Percentiles rank a stretch among this genome's conserved stretches.
Conservation (phyloP, 2,113 vertebrate genomes). For the Heliornis fulica region DNA sequence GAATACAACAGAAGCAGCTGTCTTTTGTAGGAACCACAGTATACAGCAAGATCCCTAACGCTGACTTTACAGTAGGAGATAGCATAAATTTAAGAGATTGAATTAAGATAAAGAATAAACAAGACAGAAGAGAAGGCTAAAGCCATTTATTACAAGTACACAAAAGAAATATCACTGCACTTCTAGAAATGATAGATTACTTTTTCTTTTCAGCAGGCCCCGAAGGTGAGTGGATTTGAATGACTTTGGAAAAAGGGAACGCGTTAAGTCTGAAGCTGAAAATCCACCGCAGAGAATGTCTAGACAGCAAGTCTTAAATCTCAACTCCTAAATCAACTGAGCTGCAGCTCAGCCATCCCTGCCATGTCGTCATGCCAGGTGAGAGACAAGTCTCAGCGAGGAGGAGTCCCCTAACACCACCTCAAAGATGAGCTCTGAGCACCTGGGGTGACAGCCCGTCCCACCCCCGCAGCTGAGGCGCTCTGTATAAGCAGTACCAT, state of each 20-base stretch:
- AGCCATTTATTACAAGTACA: background rate
- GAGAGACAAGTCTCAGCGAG: background rate
- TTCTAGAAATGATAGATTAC: background rate
- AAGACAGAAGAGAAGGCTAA: constrained; percentile 1
- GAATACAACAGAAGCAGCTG: background rate
- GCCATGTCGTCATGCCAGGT: background rate
- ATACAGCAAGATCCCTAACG: background rate
- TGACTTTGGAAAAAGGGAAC: background rate
- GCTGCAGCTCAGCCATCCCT: constrained; percentile 12
- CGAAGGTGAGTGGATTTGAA: background rate
- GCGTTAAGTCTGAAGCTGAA: constrained; percentile 4
- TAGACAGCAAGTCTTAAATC: constrained; percentile 24
- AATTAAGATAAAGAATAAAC: constrained; percentile 10
- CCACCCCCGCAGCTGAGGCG: background rate
- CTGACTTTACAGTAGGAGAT: background rate
- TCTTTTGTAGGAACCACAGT: background rate
- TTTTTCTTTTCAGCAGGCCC: background rate
- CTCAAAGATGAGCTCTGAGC: background rate
- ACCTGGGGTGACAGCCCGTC: background rate
- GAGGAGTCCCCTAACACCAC: background rate
- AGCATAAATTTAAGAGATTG: background rate
- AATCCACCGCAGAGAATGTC: constrained; percentile 39
- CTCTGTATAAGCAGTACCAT: accelerated
- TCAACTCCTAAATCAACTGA: constrained; percentile 46
- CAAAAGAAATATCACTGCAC: background rate